Conservation (phyloP, 2,797 vertebrate species). For the Parambassis ranga region DNA sequence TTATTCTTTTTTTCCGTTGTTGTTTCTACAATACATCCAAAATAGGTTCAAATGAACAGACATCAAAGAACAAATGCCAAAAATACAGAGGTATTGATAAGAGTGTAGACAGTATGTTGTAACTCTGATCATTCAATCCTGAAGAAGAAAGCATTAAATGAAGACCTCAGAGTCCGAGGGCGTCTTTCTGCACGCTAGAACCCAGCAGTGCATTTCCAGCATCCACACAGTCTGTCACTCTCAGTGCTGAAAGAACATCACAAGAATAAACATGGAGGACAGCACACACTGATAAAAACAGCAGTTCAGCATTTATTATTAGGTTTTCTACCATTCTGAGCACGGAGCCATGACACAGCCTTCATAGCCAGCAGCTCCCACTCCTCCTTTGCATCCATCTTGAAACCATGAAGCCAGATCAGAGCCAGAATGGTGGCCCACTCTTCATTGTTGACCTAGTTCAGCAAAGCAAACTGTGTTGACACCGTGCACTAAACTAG, state of each 20-base stretch:
- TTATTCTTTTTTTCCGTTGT: too few species aligned
- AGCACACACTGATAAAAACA: not conserved
- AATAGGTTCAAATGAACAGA: too few species aligned
- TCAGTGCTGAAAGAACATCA: slow-evolving; percentile 18
- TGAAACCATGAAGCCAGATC: slow-evolving; percentile 80
- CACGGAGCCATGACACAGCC: slow-evolving; percentile 76
- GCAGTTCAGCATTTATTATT: not conserved
- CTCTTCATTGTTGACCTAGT: slow-evolving; percentile 56
- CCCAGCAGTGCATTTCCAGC: slow-evolving; percentile 61
- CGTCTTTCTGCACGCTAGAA: slow-evolving; percentile 40
- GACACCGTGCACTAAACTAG: too few species aligned
- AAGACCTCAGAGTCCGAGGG: slow-evolving; percentile 50
- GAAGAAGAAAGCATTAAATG: not conserved
- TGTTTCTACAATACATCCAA: too few species aligned
- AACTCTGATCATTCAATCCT: too few species aligned
- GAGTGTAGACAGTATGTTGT: too few species aligned
- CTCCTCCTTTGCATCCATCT: slow-evolving; percentile 69
- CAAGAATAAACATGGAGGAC: not conserved
- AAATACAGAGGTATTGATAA: too few species aligned
- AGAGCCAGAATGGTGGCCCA: slow-evolving; percentile 85
- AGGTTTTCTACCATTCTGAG: slow-evolving; percentile 70
- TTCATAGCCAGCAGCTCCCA: slow-evolving; percentile 85
- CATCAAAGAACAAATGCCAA: too few species aligned
- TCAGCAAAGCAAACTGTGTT: not conserved
- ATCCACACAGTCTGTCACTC: slow-evolving; percentile 46